Percentiles rank a stretch among this genome's conserved stretches.
Evolutionary conservation across 2,113 vertebrate species (phyloP).

Genomic region (Dicaeum eximium): DNA sequence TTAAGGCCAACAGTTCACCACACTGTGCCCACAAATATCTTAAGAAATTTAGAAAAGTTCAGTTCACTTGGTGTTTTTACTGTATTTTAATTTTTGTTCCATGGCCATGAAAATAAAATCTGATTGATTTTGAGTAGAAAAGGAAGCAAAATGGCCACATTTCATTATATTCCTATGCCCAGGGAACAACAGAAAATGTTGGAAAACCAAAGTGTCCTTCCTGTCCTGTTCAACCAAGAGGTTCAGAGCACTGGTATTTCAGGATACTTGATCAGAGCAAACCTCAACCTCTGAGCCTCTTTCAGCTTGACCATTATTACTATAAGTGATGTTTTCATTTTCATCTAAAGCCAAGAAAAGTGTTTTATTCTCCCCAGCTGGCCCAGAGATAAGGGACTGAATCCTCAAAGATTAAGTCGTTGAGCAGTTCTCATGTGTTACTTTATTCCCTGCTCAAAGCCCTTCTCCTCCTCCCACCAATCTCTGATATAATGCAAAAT

Average conservation of each 20-base stretch:
- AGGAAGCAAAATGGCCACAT: background rate
- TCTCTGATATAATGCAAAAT: background rate
- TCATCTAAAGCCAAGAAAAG: background rate
- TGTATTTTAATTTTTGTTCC: background rate
- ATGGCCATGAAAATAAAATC: background rate
- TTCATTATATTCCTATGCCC: background rate
- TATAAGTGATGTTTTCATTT: background rate
- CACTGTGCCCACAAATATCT: background rate
- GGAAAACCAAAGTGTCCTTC: background rate
- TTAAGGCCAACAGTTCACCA: background rate
- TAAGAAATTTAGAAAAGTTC: background rate
- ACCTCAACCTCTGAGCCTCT: background rate
- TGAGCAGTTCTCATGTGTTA: background rate
- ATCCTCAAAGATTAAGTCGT: background rate
- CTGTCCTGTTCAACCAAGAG: background rate
- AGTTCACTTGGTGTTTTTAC: background rate
- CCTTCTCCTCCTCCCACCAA: background rate
- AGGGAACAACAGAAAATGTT: background rate
- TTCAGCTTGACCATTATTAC: background rate
- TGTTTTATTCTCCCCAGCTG: slow-evolving; percentile 21
- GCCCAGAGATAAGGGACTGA: slow-evolving; percentile 15
- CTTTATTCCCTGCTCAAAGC: background rate
- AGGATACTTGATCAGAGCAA: background rate
- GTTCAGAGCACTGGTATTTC: background rate
- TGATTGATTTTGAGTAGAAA: background rate